Evolutionary conservation across 2,888 invertebrate species (phyloP), one percentile per base, ranked within the genome.

Genomic region (Meiosimyza decipiens): DNA sequence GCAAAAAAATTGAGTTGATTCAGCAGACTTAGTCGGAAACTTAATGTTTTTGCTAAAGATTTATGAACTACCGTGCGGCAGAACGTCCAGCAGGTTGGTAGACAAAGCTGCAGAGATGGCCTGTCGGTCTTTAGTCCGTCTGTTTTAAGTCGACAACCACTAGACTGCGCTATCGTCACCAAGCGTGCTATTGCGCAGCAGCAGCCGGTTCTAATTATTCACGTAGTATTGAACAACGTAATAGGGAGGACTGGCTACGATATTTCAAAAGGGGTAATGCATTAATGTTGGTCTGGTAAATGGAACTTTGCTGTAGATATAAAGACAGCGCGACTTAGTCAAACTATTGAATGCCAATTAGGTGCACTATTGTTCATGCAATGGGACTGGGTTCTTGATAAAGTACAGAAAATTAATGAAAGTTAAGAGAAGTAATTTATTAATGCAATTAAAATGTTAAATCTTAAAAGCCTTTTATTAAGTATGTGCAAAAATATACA

Each of bases 151-250:
- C 40, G 64, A 18, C n/a, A 18, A 11, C 18, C 22, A 66, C 28
- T 28, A 28, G 28, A 28, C 28, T 28, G 40, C 40, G 40, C 40
- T 12, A 16, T 52, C 18, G 69, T 33, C 70, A 59, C 69, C 64
- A 51, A 72, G 67, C 63, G 60, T 65, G 65, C 66, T 71, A 65
- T 63, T 49, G 64, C 47, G 55, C 64, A 50, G 54, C 65, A 49
- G 28, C 71, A 64, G 63, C 54, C 70, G 66, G 62, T 71, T 76
- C 63, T 73, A 66, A 70, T 71, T 71, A 73, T 69, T 71, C 65
- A 28, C 64, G 49, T 52, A 55, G 28, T 50, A 51, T 63, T 47
- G 16, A 57, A 57, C 40, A 9, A 6, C 40, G 9, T 9, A 40
- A 2, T 40, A 40, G 40, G 40, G 40, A 40, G 40, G 9, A 40